A percentile compares a stretch with the other conserved stretches of the same genome.
These are phyloP conservation scores for Phymanthus crucifer DNA, from an alignment of 92 coral and sea anemone genomes.

Conservation along the genomic window DNA sequence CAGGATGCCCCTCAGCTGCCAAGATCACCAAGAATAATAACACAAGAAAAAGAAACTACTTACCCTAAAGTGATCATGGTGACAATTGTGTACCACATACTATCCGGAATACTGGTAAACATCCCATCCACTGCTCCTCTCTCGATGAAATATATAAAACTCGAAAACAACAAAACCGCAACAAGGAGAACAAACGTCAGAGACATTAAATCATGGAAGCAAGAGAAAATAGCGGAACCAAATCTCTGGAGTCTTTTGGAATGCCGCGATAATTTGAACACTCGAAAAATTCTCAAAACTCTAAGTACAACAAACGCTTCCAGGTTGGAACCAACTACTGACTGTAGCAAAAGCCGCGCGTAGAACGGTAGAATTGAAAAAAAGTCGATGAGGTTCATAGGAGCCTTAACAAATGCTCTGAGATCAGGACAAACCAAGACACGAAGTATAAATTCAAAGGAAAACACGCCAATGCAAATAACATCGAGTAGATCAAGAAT, in stretches of 20 bases:
- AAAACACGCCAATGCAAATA: slow-evolving; percentile 79
- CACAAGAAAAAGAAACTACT: slow-evolving; percentile 16
- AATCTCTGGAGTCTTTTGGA: slow-evolving; percentile 86
- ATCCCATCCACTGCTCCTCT: slow-evolving; percentile 75
- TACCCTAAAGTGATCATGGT: slow-evolving; percentile 97
- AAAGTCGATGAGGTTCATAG: slow-evolving; percentile 87
- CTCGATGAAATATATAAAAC: slow-evolving; percentile 87
- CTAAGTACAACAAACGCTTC: slow-evolving; percentile 90
- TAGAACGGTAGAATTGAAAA: slow-evolving; percentile 88
- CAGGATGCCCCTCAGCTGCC: too few relatives aligned
- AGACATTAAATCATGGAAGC: slow-evolving; percentile 76
- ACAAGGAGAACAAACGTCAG: slow-evolving; percentile 76
- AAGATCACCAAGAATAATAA: not conserved
- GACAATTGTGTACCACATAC: slow-evolving; percentile 96
- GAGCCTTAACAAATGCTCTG: slow-evolving; percentile 61
- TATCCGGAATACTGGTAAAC: slow-evolving; percentile 90
- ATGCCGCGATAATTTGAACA: slow-evolving; percentile 87
- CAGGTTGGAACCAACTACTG: slow-evolving; percentile 68
- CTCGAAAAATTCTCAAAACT: slow-evolving; percentile 87
- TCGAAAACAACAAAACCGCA: slow-evolving; percentile 86
- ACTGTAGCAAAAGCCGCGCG: slow-evolving; percentile 58
- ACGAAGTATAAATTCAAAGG: slow-evolving; percentile 75
- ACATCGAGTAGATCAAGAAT: slow-evolving; percentile 73
- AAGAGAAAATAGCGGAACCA: slow-evolving; percentile 77
- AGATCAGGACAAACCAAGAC: slow-evolving; percentile 69